Base-by-base conservation (phyloP, 2,797 vertebrate species). In the Melanitta fusca region DNA sequence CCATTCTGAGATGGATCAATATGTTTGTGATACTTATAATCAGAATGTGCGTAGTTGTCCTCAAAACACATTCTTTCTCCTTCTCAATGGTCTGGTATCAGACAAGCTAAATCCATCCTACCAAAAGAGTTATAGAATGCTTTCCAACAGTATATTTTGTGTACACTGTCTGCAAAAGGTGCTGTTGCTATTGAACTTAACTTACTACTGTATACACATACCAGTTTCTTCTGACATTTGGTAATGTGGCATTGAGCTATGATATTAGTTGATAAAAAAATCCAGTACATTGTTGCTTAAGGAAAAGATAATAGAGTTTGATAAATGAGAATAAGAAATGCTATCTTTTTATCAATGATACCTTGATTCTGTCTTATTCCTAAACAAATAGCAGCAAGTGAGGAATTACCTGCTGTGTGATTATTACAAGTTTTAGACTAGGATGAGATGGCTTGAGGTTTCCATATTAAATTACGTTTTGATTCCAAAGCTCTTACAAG, bases 291-390 rank as follows among this genome's bases (percentile, higher is more conserved):
- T 70, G 36, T 89, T 91, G 64, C 65, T 86, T 83, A 92, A 88
- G 70, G 65, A 87, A 92, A 77, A 61, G 43, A 82, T 84, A 81
- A 94, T 45, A 56, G 38, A 85, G 58, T 82, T 89, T 74, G 70
- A 79, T 92, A 95, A 94, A 51, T 4, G 5, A 68, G 51, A 91
- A 91, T 73, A 87, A 61, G 38, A 32, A 92, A 80, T 45, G n/a
- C 53, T 34, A 24, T 79, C 13, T 61, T 91, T 82, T 84, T 60
- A 69, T 88, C 65, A 80, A 20, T 13, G 17, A 60, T 83, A 22
- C 34, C 89, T 85, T 91, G 91, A 84, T 96, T 85, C 68, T 93
- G 34, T 28, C 19, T 94, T 95, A 95, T 92, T 74, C 69, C 93
- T 80, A 88, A 84, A 80, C 45, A 64, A 8, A 66, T 61, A 64